Percentiles rank a stretch among this genome's conserved stretches.
Evolutionary conservation across 2,888 invertebrate species (phyloP).

Genomic region (Masnerella sp.): DNA sequence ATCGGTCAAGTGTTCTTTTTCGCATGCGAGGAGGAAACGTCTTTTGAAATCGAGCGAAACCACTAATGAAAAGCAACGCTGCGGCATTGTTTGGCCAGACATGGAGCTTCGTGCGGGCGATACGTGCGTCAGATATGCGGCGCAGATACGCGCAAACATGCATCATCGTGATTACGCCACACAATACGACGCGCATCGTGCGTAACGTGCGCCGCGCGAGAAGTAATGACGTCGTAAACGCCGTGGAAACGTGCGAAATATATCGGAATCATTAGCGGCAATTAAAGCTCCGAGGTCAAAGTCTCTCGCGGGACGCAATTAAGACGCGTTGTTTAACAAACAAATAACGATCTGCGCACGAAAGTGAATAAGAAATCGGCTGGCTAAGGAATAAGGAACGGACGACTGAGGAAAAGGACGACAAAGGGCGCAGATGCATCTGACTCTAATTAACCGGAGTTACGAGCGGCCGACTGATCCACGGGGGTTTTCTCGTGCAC

Average conservation of each 20-base stretch:
- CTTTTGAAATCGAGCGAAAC: constrained; percentile 17
- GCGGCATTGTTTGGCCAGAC: constrained; percentile 36
- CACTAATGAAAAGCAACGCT: constrained; percentile 37
- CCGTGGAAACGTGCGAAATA: constrained; percentile 38
- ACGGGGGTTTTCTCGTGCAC: constrained; percentile 13
- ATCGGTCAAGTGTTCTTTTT: constrained; percentile 1
- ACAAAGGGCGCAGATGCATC: constrained; percentile 52
- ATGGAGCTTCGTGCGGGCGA: constrained; percentile 28
- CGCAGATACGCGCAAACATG: constrained; percentile 32
- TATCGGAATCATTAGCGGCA: constrained; percentile 41
- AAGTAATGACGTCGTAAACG: constrained; percentile 38
- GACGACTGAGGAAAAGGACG: not conserved
- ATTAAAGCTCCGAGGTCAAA: constrained; percentile 26
- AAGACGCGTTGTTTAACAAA: constrained; percentile 8
- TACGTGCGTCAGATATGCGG: constrained; percentile 39
- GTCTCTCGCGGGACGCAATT: constrained; percentile 15
- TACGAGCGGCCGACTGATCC: constrained; percentile 63
- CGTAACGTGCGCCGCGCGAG: constrained; percentile 26
- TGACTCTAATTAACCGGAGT: constrained; percentile 69
- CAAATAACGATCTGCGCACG: too few species aligned
- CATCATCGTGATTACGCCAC: constrained; percentile 49
- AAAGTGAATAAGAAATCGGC: too few species aligned
- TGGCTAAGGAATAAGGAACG: too few species aligned
- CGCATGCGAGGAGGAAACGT: not conserved
- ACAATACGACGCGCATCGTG: constrained; percentile 30